phyloP scores from a whole-genome alignment of 2,888 invertebrate genomes.

The Pachliopta kotzebuea region DNA sequence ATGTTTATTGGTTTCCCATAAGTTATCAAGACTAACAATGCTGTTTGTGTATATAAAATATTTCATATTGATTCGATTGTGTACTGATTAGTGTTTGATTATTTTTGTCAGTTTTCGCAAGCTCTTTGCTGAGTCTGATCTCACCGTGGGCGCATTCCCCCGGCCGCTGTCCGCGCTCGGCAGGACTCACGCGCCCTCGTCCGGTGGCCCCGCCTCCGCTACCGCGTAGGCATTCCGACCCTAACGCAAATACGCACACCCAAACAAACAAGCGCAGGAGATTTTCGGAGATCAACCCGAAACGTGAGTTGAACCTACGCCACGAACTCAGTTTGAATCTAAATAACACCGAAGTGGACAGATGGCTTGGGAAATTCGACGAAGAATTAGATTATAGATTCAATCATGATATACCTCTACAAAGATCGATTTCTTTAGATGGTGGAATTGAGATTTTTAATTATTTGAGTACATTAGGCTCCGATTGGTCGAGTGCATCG shows the following conservation, averaged over 20 bases:
- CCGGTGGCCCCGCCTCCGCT: conserved; percentile 60
- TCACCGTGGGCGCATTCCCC: conserved; percentile 87
- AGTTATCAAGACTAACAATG: too few relatives aligned
- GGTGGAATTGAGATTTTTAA: conserved; percentile 63
- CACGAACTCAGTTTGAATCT: conserved; percentile 62
- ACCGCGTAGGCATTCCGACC: conserved; percentile 31
- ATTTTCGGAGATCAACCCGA: conserved; percentile 47
- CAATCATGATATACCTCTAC: conserved; percentile 57
- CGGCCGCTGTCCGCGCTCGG: conserved; percentile 78
- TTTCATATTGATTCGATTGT: neutral
- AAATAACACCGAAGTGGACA: conserved; percentile 54
- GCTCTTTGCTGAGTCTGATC: conserved; percentile 90
- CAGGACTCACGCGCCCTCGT: conserved; percentile 64
- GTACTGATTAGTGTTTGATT: neutral
- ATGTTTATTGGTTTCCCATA: too few relatives aligned
- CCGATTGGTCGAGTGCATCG: conserved; percentile 53
- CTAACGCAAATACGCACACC: conserved; percentile 29
- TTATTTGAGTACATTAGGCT: conserved; percentile 56
- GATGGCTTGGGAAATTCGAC: conserved; percentile 65
- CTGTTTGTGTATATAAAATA: neutral
- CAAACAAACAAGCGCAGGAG: conserved; percentile 39
- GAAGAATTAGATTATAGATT: conserved; percentile 48
- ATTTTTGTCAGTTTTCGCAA: conserved; percentile 88
- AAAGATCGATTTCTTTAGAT: conserved; percentile 65
- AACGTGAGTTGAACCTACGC: conserved; percentile 56